phyloP scores from a whole-genome alignment of 2,888 invertebrate genomes.

The Slavum lentiscoides region DNA sequence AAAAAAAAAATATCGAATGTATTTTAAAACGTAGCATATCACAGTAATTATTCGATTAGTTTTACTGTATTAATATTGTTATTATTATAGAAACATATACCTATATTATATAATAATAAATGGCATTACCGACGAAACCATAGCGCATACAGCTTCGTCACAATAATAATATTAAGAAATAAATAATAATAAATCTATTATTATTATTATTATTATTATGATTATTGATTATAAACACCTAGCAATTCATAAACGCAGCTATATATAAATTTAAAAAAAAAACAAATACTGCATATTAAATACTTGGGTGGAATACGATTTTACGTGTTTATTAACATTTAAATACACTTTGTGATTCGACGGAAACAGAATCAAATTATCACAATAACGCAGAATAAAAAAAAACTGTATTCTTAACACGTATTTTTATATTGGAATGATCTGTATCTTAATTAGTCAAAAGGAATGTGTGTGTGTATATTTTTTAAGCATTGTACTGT shows the following conservation, averaged over 20 bases:
- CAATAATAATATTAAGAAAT: neutral
- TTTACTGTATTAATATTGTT: constrained; percentile 28
- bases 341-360: constrained; percentile 20
- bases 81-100: constrained; percentile 1
- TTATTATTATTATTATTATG: neutral
- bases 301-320: neutral
- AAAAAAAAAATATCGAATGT: constrained; percentile 10
- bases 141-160: neutral
- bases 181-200: constrained; percentile 18
- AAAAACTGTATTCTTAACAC: constrained; percentile 6
- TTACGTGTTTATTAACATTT: neutral
- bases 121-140: neutral
- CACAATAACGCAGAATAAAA: constrained; percentile 26
- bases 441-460: neutral
- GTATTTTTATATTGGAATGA: constrained; percentile 27
- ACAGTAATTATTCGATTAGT: constrained; percentile 45
- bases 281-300: constrained; percentile 14
- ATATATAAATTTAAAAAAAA: neutral
- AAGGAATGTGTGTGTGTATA: constrained; percentile 14
- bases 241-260: neutral
- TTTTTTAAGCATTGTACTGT: too few species aligned
- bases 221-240: constrained; percentile 11
- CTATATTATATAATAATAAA: constrained; percentile 21
- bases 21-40: constrained; percentile 23
- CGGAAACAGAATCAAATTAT: constrained; percentile 35